Base-by-base conservation (phyloP, 2,888 invertebrate species). In the Pristionchus arcanus region DNA sequence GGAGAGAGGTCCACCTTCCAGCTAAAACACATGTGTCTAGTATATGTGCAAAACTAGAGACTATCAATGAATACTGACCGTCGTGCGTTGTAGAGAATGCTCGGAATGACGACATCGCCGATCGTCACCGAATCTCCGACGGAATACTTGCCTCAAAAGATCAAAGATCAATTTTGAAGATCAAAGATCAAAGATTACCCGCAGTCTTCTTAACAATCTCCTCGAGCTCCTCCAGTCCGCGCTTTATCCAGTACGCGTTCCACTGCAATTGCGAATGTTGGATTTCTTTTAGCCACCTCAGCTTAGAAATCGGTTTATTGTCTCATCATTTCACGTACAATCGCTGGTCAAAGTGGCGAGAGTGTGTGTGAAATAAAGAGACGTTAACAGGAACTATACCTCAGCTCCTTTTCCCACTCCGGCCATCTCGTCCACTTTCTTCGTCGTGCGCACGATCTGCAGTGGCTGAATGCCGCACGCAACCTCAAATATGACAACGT, bases 31-130 rank as follows among this genome's bases (percentile, higher is more conserved):
- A 3, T 16, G 5, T 74, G 4, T 34, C 31, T 37, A 1, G 53
- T 37, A 25, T 9, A 0, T 42, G 2, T 5, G 11, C 37, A 13
- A n/a, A n/a, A n/a, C 34, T 53, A 37, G 19, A 7, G 37, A n/a
- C 9, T n/a, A 11, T 49, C 5, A 49, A 11, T 1, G 77, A 42
- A n/a, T 19, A 42, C 68, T 28, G 7, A 97, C 97, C 98, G 97
- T 95, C 97, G 96, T 55, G 98, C 98, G 96, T 98, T 98, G 95
- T 97, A 98, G 89, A 98, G 97, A 96, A 99, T 98, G 85, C 98
- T 98, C 88, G 98, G 97, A 91, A 99, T 96, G 95, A 98, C 98
- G 94, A 98, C 97, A 96, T 99, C 99, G 13, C 98, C 98, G 95
- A 98, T 96, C 0, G 98, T 97, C 90, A 99, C 97, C 93, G 97